These are phyloP conservation scores for Trissolcus basalis DNA, from an alignment of 1,140 invertebrate genomes.

Conservation along the genomic window DNA sequence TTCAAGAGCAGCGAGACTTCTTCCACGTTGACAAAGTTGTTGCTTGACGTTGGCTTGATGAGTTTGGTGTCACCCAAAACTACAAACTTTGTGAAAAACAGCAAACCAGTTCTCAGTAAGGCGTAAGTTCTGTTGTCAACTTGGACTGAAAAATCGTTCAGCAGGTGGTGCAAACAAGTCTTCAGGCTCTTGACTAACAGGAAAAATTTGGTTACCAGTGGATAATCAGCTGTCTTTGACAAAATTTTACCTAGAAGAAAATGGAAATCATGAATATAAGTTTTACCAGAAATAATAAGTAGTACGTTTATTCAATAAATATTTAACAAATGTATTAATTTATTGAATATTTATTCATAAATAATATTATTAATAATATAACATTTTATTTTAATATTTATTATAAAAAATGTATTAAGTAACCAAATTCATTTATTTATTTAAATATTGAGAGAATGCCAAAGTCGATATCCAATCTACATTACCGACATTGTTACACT, in stretches of 20 bases:
- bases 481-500: no score
- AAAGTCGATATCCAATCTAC: no score
- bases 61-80: conserved; percentile 59
- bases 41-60: conserved; percentile 36
- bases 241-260: conserved; percentile 69
- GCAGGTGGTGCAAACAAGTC: conserved; percentile 62
- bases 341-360: no score
- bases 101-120: conserved; percentile 63
- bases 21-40: conserved; percentile 58
- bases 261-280: conserved; percentile 7
- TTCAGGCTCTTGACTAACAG: conserved; percentile 70
- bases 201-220: conserved; percentile 74
- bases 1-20: conserved; percentile 61
- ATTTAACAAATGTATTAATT: no score
- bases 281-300: neutral
- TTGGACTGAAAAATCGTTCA: conserved; percentile 57
- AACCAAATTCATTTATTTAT: no score
- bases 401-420: no score
- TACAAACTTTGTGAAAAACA: conserved; percentile 75
- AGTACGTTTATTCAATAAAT: no score
- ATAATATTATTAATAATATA: no score
- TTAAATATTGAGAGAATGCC: no score
- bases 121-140: conserved; percentile 50
- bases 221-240: conserved; percentile 75
- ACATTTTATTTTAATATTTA: no score